Base-by-base conservation (phyloP, 2,797 vertebrate genomes). In the Zonotrichia albicollis region DNA sequence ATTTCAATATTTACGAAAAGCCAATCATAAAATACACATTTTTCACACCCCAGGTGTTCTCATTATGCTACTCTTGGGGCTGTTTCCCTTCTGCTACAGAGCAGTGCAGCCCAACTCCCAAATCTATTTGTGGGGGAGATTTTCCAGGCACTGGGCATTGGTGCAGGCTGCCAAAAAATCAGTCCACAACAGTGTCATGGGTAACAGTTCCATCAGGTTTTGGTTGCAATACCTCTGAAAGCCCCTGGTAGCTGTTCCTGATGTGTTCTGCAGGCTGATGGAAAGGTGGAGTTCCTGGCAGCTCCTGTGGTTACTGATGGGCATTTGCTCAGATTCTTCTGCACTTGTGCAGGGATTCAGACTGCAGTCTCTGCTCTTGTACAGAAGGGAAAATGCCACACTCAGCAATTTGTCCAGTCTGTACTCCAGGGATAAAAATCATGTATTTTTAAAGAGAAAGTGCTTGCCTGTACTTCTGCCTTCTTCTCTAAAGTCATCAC, bases 221-320 rank as follows among this genome's bases (percentile, higher is more conserved):
- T 21, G 46, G 43, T 91, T 80, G 93, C 65, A 91, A 45, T 45
- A 40, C 13, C 5, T 68, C 29, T 85, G 64, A 70, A 48, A 74
- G 77, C 73, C 79, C 88, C 80, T 34, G 29, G 50, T 58, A 42
- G 55, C 72, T 36, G 68, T 64, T 91, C 42, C 53, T 86, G 77
- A 23, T 80, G 57, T 5, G 6, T 93, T 71, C 87, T 93, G 45
- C 87, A 43, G 53, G 65, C 60, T 70, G 84, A 15, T 87, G 92
- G 78, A 64, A 90, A 65, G 77, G 93, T 34, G 32, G 73, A 40
- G 71, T 38, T 84, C 86, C 54, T 89, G 89, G 87, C 91, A 88
- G 70, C 77, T 76, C 30, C 74, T 4, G 0, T 19, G n/a, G 48
- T 65, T 94, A 18, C 6, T 55, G n/a, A 34, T 25, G 93, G 84